phyloP scores from a whole-genome alignment of 2,113 vertebrate genomes.

The Orcinus orca region DNA sequence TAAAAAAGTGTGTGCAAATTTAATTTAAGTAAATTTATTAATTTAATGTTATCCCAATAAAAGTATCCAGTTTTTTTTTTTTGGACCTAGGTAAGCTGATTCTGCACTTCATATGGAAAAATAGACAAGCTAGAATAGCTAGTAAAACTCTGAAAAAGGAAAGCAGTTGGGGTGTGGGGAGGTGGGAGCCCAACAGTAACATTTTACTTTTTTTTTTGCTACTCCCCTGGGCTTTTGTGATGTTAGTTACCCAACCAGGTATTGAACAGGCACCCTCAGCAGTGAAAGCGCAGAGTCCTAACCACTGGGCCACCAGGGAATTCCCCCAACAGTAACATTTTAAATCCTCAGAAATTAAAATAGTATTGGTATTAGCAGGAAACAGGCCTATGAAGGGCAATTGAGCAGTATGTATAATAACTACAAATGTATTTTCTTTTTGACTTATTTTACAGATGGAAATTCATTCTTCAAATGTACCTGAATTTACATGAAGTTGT shows the following conservation, averaged over 20 bases:
- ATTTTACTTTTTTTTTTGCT: neutral
- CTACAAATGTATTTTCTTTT: conserved; percentile 6
- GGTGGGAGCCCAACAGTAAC: neutral
- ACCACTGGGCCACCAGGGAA: neutral
- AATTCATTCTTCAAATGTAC: neutral
- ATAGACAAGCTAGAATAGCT: neutral
- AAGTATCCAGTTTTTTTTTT: neutral
- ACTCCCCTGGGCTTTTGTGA: neutral
- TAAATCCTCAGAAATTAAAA: neutral
- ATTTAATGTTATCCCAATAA: neutral
- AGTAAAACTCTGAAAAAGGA: neutral
- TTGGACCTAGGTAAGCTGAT: neutral
- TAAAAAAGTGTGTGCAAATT: neutral
- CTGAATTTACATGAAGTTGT: neutral
- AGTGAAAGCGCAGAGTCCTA: neutral
- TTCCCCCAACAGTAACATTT: neutral
- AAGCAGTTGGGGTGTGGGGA: neutral
- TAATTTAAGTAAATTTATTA: neutral
- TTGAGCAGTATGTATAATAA: neutral
- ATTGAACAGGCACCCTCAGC: neutral
- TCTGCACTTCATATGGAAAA: neutral
- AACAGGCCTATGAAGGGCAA: neutral
- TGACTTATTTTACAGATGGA: neutral
- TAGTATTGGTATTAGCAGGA: neutral
- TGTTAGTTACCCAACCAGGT: neutral